These are phyloP conservation scores for Chelmon rostratus DNA, from an alignment of 2,797 vertebrate species.

Conservation along the genomic window DNA sequence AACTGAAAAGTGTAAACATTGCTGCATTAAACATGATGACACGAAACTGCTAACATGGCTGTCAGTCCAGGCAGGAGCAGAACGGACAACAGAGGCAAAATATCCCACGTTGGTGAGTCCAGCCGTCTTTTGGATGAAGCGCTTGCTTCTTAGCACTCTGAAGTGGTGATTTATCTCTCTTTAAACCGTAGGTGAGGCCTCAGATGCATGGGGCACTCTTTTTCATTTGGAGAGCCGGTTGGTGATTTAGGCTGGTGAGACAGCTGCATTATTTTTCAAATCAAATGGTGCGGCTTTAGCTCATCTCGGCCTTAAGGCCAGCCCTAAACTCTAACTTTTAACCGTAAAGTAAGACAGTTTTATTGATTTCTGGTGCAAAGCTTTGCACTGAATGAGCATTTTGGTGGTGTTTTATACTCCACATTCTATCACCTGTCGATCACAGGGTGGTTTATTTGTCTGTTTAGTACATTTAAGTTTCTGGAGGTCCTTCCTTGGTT, in stretches of 20 bases:
- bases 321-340: neutral
- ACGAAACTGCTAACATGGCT: constrained; percentile 18
- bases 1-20: constrained; percentile 29
- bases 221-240: constrained; percentile 12
- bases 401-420: neutral
- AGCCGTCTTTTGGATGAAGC: constrained; percentile 25
- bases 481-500: constrained; percentile 1
- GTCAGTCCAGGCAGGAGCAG: constrained; percentile 15
- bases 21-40: neutral
- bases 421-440: neutral
- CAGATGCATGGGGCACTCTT: constrained; percentile 10
- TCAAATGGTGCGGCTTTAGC: constrained; percentile 28
- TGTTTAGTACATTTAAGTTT: neutral
- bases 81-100: constrained; percentile 29
- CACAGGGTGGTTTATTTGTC: neutral
- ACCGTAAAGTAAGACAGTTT: neutral
- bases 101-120: constrained; percentile 14
- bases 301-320: constrained; percentile 17
- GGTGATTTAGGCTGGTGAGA: constrained; percentile 21
- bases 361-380: constrained; percentile 7
- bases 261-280: constrained; percentile 29
- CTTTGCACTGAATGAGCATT: neutral
- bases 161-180: constrained; percentile 25
- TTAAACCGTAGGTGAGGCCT: neutral
- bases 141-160: neutral